phyloP scores from a whole-genome alignment of 2,113 vertebrate species.

The Hypanus sabinus region DNA sequence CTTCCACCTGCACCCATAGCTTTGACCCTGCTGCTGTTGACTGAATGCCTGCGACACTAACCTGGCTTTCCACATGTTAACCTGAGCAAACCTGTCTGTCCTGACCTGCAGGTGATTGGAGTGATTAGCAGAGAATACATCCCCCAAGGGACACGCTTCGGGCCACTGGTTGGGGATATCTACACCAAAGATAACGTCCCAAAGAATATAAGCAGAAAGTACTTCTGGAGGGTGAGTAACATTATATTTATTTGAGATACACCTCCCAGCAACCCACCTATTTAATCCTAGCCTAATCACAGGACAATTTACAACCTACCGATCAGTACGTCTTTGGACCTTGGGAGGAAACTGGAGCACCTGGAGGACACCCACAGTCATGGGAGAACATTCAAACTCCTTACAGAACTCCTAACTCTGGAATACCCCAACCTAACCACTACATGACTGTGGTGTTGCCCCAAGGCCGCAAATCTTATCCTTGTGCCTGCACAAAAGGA shows the following conservation, averaged over 20 bases:
- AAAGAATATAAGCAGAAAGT: conserved; percentile 59
- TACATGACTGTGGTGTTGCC: no score
- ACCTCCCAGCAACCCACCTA: no score
- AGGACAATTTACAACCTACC: no score
- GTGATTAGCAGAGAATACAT: conserved; percentile 69
- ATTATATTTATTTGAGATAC: no score
- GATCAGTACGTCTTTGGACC: no score
- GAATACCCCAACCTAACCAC: no score
- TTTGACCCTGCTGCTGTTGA: not conserved
- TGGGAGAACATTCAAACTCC: no score
- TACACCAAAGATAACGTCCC: conserved; percentile 64
- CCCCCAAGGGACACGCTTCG: conserved; percentile 62
- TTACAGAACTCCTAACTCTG: no score
- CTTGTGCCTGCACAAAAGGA: not conserved
- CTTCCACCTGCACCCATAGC: not conserved
- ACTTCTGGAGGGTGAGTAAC: conserved; percentile 66
- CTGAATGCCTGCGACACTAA: not conserved
- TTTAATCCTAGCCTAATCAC: no score
- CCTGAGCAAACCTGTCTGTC: conserved; percentile 30
- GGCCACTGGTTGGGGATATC: conserved; percentile 58
- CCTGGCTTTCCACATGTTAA: not conserved
- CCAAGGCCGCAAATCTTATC: not conserved
- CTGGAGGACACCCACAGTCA: no score
- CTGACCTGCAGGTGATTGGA: conserved; percentile 54
- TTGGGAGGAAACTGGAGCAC: no score